Evolutionary conservation across 2,888 invertebrate species (phyloP).

Genomic region (Ichneumoninae sp.): DNA sequence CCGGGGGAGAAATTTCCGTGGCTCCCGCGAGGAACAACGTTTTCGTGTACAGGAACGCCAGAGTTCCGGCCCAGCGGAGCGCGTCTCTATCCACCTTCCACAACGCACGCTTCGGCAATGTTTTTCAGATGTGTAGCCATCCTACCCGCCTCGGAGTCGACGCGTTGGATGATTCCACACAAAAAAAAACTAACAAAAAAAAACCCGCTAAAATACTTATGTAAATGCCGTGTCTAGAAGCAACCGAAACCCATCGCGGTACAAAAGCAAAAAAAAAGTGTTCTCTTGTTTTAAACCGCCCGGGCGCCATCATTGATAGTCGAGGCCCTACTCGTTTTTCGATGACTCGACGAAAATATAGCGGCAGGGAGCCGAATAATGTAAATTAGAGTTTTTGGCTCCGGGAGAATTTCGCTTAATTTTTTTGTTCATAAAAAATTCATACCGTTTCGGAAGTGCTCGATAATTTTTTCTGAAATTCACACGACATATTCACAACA

Average conservation of each 20-base stretch:
- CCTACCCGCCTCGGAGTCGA: constrained; percentile 1
- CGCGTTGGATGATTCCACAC: constrained; percentile 78
- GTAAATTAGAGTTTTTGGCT: neutral
- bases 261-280: constrained; percentile 3
- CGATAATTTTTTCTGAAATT: too few species aligned
- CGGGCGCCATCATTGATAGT: constrained; percentile 60
- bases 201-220: constrained; percentile 78
- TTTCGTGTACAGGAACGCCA: constrained; percentile 11
- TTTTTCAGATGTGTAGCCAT: neutral
- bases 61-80: constrained; percentile 57
- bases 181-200: constrained; percentile 57
- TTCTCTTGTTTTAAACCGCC: constrained; percentile 58
- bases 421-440: neutral
- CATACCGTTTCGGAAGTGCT: neutral
- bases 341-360: constrained; percentile 72
- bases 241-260: constrained; percentile 17
- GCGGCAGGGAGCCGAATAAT: neutral
- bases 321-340: constrained; percentile 65
- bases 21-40: constrained; percentile 29
- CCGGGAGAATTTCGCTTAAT: neutral
- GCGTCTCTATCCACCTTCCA: constrained; percentile 39
- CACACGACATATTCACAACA: too few species aligned
- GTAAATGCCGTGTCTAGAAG: constrained; percentile 73
- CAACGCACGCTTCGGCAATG: constrained; percentile 7
- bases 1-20: constrained; percentile 69